Conservation (phyloP, 1,140 invertebrate species). For the Antheraea mylitta region DNA sequence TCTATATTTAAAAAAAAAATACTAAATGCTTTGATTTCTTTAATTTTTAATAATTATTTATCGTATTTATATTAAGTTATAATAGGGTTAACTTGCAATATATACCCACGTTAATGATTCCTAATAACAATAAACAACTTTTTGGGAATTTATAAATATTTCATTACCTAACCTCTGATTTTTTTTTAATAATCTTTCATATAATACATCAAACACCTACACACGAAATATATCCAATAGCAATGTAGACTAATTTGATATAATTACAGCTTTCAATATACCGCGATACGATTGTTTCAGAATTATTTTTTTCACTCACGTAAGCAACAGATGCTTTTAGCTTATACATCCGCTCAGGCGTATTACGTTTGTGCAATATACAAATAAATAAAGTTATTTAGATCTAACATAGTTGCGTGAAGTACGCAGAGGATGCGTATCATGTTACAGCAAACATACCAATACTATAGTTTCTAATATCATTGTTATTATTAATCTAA, state of each 20-base stretch:
- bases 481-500: too few relatives aligned
- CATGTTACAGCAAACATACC: neutral
- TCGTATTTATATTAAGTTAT: too few relatives aligned
- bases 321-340: neutral
- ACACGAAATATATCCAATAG: neutral
- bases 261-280: neutral
- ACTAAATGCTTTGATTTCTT: too few relatives aligned
- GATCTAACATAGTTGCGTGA: neutral
- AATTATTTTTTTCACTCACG: neutral
- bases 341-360: neutral
- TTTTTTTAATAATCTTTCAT: too few relatives aligned
- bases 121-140: too few relatives aligned
- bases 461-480: too few relatives aligned
- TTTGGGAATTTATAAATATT: too few relatives aligned
- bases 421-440: neutral
- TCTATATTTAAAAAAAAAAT: too few relatives aligned
- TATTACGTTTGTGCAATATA: neutral
- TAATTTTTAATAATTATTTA: too few relatives aligned
- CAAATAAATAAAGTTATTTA: conserved; percentile 3
- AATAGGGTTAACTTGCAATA: too few relatives aligned
- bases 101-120: too few relatives aligned
- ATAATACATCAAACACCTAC: neutral
- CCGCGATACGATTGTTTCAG: neutral
- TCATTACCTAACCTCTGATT: too few relatives aligned
- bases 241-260: neutral